Base-by-base conservation (phyloP, 1,140 invertebrate genomes). In the Dryas iulia region DNA sequence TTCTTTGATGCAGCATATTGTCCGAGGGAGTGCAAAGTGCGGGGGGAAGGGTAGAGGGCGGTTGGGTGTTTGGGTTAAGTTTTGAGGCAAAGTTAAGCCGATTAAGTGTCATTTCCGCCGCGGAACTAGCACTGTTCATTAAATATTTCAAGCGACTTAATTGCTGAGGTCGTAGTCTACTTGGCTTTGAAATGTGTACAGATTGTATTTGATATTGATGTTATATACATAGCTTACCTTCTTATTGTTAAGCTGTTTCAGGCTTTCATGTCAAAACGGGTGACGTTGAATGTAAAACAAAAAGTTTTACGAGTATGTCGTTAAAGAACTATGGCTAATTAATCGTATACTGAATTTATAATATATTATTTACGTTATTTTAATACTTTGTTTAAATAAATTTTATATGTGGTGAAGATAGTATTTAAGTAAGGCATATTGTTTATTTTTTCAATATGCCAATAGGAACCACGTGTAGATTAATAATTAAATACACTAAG, bases 61-160 rank as follows among this genome's bases (percentile, higher is more conserved):
- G 69, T 64, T 60, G 79, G 71, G 70, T 56, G 79, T 71, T 81
- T 75, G 61, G 79, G 73, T 78, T 81, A 88, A 89, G 87, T 90
- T 90, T 87, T 84, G 81, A 84, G 87, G 82, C 81, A 78, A 89
- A 91, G 88, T 89, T 89, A 91, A 89, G 82, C 82, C 86, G 87
- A 91, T 91, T 91, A 91, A 89, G 84, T 91, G 87, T 91, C 88
- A 91, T 89, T 91, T 90, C 84, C 86, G 86, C 77, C 78, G 77
- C 81, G 83, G 79, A 88, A 91, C 87, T 89, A 91, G 89, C 80
- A 84, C 81, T 91, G 87, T 89, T 91, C 86, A 91, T 91, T 91
- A 91, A 89, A 91, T 91, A 89, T 89, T 89, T 89, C 80, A 81
- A 86, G 84, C 77, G 79, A 85, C 83, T 89, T 91, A 89, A 89